phyloP scores from a whole-genome alignment of 2,797 vertebrate species.

The Labroides dimidiatus region DNA sequence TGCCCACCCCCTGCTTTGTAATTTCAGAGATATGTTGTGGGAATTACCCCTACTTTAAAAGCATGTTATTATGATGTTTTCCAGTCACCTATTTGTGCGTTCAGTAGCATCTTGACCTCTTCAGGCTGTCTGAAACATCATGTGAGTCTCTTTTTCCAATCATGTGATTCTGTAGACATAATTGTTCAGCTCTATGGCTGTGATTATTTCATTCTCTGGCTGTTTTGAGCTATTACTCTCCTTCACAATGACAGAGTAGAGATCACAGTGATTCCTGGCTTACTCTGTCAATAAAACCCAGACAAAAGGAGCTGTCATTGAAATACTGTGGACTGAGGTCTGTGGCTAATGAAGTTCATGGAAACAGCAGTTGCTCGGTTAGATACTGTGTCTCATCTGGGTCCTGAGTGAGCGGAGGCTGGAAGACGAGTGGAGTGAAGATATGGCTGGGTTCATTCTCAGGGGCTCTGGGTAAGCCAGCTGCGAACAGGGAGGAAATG shows the following conservation, averaged over 20 bases:
- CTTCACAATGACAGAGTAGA: slow-evolving; percentile 13
- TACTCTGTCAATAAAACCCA: slow-evolving; percentile 8
- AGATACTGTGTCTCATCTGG: slow-evolving; percentile 36
- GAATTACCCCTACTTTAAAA: slow-evolving; percentile 58
- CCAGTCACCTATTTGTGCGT: slow-evolving; percentile 11
- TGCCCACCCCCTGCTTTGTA: slow-evolving; percentile 54
- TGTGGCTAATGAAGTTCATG: slow-evolving; percentile 47
- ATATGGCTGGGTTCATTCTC: slow-evolving; percentile 41
- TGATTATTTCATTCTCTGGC: slow-evolving; percentile 53
- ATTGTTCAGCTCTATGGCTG: slow-evolving; percentile 34
- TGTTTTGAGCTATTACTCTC: slow-evolving; percentile 41
- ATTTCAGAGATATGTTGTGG: slow-evolving; percentile 63
- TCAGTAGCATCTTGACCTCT: slow-evolving; percentile 10
- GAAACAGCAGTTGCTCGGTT: slow-evolving; percentile 40
- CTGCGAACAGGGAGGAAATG: slow-evolving; percentile 67
- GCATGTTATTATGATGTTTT: slow-evolving; percentile 46
- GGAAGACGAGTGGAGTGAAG: slow-evolving; percentile 46
- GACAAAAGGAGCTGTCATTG: slow-evolving; percentile 42
- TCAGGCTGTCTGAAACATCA: slow-evolving; percentile 28
- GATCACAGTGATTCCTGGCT: slow-evolving; percentile 33
- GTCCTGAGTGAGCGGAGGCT: slow-evolving; percentile 33
- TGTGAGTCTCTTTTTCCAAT: slow-evolving; percentile 55
- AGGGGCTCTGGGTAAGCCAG: slow-evolving; percentile 44
- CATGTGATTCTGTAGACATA: slow-evolving; percentile 42
- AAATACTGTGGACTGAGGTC: slow-evolving; percentile 32